A percentile compares a stretch with the other conserved stretches of the same genome.
phyloP scores from a whole-genome alignment of 2,888 invertebrate species.

The Homarus gammarus region DNA sequence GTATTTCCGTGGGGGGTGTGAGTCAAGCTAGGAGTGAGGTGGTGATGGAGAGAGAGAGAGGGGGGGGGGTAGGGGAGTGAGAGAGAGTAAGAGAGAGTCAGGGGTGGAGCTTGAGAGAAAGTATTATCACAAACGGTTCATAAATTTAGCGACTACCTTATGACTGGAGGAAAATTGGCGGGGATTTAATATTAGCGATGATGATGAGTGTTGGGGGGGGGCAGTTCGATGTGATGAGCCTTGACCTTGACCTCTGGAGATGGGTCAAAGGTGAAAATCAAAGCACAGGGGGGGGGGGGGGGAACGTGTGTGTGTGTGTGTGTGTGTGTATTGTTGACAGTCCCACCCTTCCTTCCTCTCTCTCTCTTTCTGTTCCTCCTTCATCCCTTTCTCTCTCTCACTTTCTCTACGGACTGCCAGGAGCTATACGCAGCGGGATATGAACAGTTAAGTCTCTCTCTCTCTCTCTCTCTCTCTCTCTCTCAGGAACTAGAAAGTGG shows the following conservation, averaged over 20 bases:
- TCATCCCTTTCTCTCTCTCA: constrained; percentile 20
- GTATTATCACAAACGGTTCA: too few species aligned
- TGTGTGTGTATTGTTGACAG: too few species aligned
- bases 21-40: neutral
- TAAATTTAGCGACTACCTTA: too few species aligned
- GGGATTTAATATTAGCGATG: too few species aligned
- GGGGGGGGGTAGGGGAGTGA: neutral
- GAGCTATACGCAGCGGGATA: neutral
- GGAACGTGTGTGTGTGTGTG: too few species aligned
- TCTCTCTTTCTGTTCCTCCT: constrained; percentile 14
- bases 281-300: too few species aligned
- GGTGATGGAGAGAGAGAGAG: neutral
- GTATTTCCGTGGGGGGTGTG: neutral
- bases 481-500: too few species aligned
- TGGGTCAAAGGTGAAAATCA: too few species aligned
- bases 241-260: too few species aligned
- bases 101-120: neutral
- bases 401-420: neutral
- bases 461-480: neutral
- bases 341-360: neutral
- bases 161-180: too few species aligned
- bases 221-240: too few species aligned
- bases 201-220: too few species aligned
- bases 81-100: neutral
- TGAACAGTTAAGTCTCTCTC: neutral